Conservation (phyloP, 2,888 invertebrate species). For the Operophtera brumata region DNA sequence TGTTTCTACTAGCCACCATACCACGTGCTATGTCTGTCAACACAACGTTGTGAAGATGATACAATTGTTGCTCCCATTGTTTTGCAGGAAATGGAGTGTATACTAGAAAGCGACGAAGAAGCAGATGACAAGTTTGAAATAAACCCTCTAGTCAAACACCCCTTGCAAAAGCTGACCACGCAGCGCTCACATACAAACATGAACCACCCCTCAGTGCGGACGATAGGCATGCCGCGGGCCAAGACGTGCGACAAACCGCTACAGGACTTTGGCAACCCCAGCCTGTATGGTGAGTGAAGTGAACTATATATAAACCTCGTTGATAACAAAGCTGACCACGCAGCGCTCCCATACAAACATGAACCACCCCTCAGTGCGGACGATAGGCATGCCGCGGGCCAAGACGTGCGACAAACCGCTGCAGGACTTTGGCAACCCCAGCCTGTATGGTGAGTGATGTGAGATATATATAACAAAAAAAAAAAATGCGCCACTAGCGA, state of each 20-base stretch:
- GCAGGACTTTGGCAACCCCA: slow-evolving; percentile 64
- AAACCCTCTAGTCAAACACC: slow-evolving; percentile 65
- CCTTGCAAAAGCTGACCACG: slow-evolving; percentile 61
- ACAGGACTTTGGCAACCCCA: slow-evolving; percentile 64
- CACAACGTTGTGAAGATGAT: too few species aligned
- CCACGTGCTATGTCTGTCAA: too few species aligned
- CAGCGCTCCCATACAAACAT: slow-evolving; percentile 67
- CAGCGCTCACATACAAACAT: slow-evolving; percentile 67
- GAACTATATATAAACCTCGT: too few species aligned
- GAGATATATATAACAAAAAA: too few species aligned
- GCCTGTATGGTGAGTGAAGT: slow-evolving; percentile 37
- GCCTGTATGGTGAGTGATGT: slow-evolving; percentile 39
- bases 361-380: slow-evolving; percentile 73
- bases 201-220: slow-evolving; percentile 73
- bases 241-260: slow-evolving; percentile 75
- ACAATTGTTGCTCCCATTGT: too few species aligned
- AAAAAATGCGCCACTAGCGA: too few species aligned
- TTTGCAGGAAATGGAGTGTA: slow-evolving; percentile 84
- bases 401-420: slow-evolving; percentile 75
- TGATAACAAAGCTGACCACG: slow-evolving; percentile 61
- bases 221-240: slow-evolving; percentile 64
- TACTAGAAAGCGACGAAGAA: slow-evolving; percentile 84
- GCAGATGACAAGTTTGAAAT: slow-evolving; percentile 79
- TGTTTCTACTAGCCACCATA: too few species aligned
- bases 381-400: slow-evolving; percentile 64